These are phyloP conservation scores for Triplophysa rosa DNA, from an alignment of 2,113 vertebrate species.

Conservation along the genomic window DNA sequence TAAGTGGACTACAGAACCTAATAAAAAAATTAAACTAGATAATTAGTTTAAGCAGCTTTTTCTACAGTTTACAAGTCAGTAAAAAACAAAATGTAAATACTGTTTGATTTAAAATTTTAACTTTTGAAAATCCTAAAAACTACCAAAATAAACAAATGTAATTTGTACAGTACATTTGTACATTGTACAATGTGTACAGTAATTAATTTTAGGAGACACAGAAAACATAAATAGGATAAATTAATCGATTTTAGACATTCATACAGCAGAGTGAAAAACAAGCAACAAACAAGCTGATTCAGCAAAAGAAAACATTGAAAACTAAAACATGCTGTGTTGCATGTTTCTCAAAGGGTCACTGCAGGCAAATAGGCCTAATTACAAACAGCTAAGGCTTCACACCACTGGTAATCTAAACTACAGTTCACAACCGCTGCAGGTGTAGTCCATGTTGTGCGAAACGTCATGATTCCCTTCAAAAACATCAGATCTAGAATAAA, in stretches of 20 bases:
- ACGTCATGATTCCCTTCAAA: constrained; percentile 42
- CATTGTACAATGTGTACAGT: too few relatives aligned
- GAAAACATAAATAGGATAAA: not conserved
- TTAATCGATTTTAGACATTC: constrained; percentile 72
- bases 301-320: constrained; percentile 63
- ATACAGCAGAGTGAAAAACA: constrained; percentile 61
- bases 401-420: constrained; percentile 44
- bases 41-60: not conserved
- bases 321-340: constrained; percentile 57
- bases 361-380: constrained; percentile 54
- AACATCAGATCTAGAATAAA: constrained; percentile 52
- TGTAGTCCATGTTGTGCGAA: constrained; percentile 37
- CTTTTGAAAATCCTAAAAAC: not conserved
- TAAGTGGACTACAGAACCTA: not conserved
- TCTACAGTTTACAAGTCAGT: not conserved
- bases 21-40: not conserved
- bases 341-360: constrained; percentile 47
- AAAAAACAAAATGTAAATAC: not conserved
- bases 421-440: constrained; percentile 30
- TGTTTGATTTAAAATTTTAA: not conserved
- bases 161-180: too few relatives aligned
- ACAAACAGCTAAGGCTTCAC: constrained; percentile 52
- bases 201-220: not conserved
- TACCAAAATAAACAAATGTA: not conserved
- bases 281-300: constrained; percentile 53